Base-by-base conservation (phyloP, 2,888 invertebrate species). In the Erebia aethiops region DNA sequence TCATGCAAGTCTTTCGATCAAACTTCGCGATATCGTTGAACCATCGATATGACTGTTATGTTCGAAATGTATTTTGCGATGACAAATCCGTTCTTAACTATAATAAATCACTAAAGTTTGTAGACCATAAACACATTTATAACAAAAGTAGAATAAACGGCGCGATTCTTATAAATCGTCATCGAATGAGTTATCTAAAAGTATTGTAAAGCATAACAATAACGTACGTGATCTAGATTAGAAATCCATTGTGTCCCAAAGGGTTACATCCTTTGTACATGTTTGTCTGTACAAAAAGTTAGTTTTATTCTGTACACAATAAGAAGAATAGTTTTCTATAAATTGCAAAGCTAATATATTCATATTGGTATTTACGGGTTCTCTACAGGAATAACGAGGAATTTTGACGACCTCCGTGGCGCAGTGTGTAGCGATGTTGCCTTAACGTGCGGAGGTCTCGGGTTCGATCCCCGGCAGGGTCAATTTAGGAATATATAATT, bases 191-290 rank as follows among this genome's bases (percentile, higher is more conserved):
- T 87, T 80, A 82, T 86, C 76, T 74, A 66, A 71, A 72, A 68
- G 69, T 71, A 79, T 81, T 81, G 81, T 83, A 77, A 78, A 78
- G 76, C 57, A 62, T 16, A 41, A 46, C 69, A 49, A 87, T 85
- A 87, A 87, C 83, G 81, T 74, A 77, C 84, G 81, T 83, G 88
- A 89, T 89, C 89, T 89, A 90, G 89, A 90, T 90, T 87, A 86
- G 85, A 85, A 83, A 84, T 76, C 79, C 82, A 85, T 89, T 89
- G 88, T 89, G 84, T 82, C 78, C 81, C 84, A 89, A 90, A 90
- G 88, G 90, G 90, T 88, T 90, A 81, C 75, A 72, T 67, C 75
- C 78, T 79, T 87, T 87, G 87, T 87, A 75, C 76, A 71, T 71
- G 13, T 46, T 46, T 46, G 13, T 49, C 16, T 21, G 67, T 74